Evolutionary conservation across 2,888 invertebrate species (phyloP), one percentile per base, ranked within the genome.

Genomic region (Oegoconia quadripuncta): DNA sequence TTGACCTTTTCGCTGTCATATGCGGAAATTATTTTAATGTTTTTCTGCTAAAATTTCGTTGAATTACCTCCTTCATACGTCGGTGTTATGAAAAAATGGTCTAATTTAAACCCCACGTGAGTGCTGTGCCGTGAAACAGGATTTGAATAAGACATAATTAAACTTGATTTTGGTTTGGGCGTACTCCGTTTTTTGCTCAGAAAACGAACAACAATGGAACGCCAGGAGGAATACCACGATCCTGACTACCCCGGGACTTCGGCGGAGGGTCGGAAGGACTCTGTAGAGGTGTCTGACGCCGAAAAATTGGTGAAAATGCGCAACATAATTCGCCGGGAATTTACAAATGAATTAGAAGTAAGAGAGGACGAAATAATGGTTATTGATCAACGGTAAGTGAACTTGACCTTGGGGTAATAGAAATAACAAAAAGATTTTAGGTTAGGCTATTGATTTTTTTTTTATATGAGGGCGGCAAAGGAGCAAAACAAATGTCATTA

Each of bases 341-440:
- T 96, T 77, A 83, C 90, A 29, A 88, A 88, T 32, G 95, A 96
- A 69, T 80, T 95, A 8, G 81, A 88, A 32, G 64, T 80, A 1
- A 91, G 94, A 59, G 92, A 94, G 64, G 89, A 90, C 38, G 95
- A 95, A 79, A 81, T 95, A 9, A 84, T 91, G 44, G 78, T 91
- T 34, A 91, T 95, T 41, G 92, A 95, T 62, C 89, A 91, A 44
- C 89, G 91, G 72, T 88, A 91, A 53, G 88, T 83, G 18, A 15
- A 2, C 38, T 47, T 50, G 34, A 49, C 40, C 44, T 27, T 26
- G 25, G 17, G 14, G 13, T 37, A 16, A 6, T 4, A 15, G 23
- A 8, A 18, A 39, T 18, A 13, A 23, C 20, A 22, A 14, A 22
- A 15, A 3, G 2, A 14, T 41, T 41, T 18, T 15, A 37, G 37